These are phyloP conservation scores for Trachelus tabidus DNA, from an alignment of 2,888 invertebrate genomes.

Conservation along the genomic window DNA sequence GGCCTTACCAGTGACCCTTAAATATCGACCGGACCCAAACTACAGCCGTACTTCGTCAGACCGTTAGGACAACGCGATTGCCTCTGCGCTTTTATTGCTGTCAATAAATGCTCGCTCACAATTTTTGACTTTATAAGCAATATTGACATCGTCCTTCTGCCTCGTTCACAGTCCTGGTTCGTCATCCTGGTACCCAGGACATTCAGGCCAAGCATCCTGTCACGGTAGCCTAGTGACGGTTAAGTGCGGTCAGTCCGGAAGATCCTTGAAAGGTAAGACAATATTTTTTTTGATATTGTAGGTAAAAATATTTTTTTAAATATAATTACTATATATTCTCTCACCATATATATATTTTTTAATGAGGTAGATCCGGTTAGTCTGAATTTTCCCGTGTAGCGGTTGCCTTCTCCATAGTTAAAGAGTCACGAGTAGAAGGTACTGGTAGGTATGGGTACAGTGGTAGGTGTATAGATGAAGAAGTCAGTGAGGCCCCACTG, in stretches of 20 bases:
- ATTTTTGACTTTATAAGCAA: constrained; percentile 6
- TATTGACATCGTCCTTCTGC: background rate
- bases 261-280: background rate
- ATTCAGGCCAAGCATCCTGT: background rate
- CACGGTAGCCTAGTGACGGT: background rate
- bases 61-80: constrained; percentile 10
- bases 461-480: background rate
- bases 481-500: background rate
- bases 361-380: background rate
- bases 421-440: background rate
- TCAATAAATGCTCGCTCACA: constrained; percentile 1
- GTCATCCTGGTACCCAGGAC: background rate
- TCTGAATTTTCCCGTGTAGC: background rate
- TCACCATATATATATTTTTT: background rate
- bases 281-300: background rate
- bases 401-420: background rate
- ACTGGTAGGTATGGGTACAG: background rate
- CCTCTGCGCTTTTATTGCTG: constrained; percentile 5
- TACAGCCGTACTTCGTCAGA: constrained; percentile 1
- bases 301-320: background rate
- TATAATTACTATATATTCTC: background rate
- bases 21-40: background rate
- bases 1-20: background rate
- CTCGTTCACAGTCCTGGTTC: background rate
- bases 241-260: background rate